Evolutionary conservation across 2,113 vertebrate genomes (phyloP), one percentile per base, ranked within the genome.

Genomic region (Corapipo altera): DNA sequence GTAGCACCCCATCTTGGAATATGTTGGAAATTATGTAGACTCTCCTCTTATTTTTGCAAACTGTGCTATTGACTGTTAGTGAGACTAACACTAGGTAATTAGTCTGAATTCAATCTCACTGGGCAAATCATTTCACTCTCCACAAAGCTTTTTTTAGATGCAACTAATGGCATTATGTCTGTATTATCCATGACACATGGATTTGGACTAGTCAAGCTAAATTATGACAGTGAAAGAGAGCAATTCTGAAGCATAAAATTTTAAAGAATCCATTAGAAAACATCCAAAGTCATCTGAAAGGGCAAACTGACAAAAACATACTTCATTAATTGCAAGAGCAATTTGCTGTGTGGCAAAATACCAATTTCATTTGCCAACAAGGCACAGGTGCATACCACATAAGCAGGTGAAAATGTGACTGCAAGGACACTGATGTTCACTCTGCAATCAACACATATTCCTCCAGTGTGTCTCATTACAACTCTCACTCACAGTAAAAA

Each of bases 61-160:
- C 65, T 79, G 48, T 71, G 46, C 71, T 82, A 52, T 74, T 91
- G 92, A 92, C 37, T 67, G 32, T 43, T 88, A 76, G 41, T 84
- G 15, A 88, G 46, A 91, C 24, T 76, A 93, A 89, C 49, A 88
- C 51, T 43, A 66, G 33, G 76, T 79, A 95, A 96, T 85, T 88
- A 69, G 41, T 75, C 95, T 91, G 44, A 94, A 94, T 32, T 62
- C 66, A 89, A n/a, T 93, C 86, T 95, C 76, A 61, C 59, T 84
- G 90, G 65, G 62, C 8, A 96, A 93, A 79, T 57, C 26, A 87
- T 88, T 96, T 81, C 89, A 91, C 70, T 95, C 91, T 95, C 83
- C 82, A 95, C 76, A 94, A 92, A 90, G 14, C 11, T 51, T 96
- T 89, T 71, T 57, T 55, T 76, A 95, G 41, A 81, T 73, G 67